Evolutionary conservation across 2,113 vertebrate species (phyloP).

Genomic region (Corynorhinus townsendii): DNA sequence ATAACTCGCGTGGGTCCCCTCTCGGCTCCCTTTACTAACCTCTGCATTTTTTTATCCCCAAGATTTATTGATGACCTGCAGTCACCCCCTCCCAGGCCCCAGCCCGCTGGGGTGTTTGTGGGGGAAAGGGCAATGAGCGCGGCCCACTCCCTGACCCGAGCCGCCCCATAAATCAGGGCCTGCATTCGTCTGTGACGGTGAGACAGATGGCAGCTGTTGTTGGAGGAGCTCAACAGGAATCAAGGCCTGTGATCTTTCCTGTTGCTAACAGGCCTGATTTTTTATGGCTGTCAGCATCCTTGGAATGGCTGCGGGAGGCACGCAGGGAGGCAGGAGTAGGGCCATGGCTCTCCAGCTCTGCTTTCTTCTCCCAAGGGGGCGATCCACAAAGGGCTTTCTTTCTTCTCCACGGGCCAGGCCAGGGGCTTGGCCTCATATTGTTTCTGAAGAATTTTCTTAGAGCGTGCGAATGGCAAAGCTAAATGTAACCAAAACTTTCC

Average conservation of each 20-base stretch:
- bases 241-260: slow-evolving; percentile 67
- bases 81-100: slow-evolving; percentile 45
- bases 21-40: slow-evolving; percentile 65
- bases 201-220: slow-evolving; percentile 69
- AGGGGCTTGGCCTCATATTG: not conserved
- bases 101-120: slow-evolving; percentile 31
- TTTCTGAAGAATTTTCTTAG: not conserved
- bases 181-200: slow-evolving; percentile 11
- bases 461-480: not conserved
- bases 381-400: not conserved
- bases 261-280: slow-evolving; percentile 59
- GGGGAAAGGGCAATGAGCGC: slow-evolving; percentile 57
- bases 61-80: slow-evolving; percentile 68
- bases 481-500: not conserved
- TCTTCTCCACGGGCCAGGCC: not conserved
- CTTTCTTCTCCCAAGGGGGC: slow-evolving; percentile 27
- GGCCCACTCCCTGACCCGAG: slow-evolving; percentile 56
- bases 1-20: slow-evolving; percentile 51
- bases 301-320: slow-evolving; percentile 32
- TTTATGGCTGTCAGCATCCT: slow-evolving; percentile 68
- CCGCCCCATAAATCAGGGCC: slow-evolving; percentile 68
- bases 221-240: slow-evolving; percentile 53
- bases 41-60: slow-evolving; percentile 59
- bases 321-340: not conserved
- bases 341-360: not conserved